Conservation (phyloP, 2,888 invertebrate species). For the Kryphioiulus occultus region DNA sequence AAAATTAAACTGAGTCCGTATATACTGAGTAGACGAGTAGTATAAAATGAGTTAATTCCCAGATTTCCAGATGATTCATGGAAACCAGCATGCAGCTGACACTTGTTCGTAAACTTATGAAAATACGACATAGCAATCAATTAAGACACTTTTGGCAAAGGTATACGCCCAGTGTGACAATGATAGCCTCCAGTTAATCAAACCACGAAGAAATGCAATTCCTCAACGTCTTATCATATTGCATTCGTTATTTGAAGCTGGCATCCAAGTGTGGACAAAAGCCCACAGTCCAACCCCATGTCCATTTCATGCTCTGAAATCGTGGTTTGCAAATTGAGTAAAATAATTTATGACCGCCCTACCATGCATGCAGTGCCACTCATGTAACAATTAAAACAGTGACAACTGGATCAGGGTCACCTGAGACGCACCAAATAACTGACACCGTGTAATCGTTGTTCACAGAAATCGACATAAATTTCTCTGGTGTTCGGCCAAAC, state of each 20-base stretch:
- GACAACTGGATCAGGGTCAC: conserved; percentile 31
- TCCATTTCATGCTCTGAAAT: not conserved
- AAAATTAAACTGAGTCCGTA: too few relatives aligned
- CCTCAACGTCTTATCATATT: too few relatives aligned
- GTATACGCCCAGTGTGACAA: too few relatives aligned
- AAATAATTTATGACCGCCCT: not conserved
- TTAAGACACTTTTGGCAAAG: too few relatives aligned
- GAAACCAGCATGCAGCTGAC: too few relatives aligned
- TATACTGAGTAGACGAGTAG: too few relatives aligned
- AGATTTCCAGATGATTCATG: too few relatives aligned
- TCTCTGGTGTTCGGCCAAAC: not conserved
- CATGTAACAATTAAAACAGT: conserved; percentile 25
- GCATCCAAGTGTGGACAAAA: not conserved
- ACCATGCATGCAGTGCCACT: not conserved
- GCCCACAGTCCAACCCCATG: not conserved
- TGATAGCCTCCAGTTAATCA: too few relatives aligned
- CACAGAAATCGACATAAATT: not conserved
- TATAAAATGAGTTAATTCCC: too few relatives aligned
- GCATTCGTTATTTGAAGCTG: not conserved
- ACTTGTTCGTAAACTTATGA: too few relatives aligned
- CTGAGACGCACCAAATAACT: conserved; percentile 21
- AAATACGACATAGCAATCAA: too few relatives aligned
- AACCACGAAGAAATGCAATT: too few relatives aligned
- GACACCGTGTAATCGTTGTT: not conserved
- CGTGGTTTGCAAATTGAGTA: not conserved